Conservation (phyloP, 2,888 invertebrate genomes). For the Temnothorax ravouxi region DNA sequence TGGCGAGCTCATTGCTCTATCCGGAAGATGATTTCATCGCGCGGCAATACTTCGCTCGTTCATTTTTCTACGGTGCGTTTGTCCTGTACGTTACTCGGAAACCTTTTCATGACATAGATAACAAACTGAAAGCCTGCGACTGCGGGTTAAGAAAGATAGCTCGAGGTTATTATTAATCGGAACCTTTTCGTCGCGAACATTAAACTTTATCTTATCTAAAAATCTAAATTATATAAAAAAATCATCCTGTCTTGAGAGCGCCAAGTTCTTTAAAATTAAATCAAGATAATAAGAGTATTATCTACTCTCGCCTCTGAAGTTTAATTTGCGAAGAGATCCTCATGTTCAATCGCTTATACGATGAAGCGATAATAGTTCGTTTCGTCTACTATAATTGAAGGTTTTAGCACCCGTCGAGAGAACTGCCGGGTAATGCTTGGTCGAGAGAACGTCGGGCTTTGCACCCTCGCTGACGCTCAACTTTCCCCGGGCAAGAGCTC, state of each 20-base stretch:
- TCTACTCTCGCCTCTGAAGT: not conserved
- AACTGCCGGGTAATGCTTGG: conserved; percentile 6
- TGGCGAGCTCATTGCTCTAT: not conserved
- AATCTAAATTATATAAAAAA: not conserved
- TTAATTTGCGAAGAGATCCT: conserved; percentile 21
- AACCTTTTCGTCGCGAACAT: not conserved
- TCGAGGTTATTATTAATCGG: not conserved
- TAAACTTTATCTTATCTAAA: not conserved
- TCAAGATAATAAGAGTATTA: not conserved
- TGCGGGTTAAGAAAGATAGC: not conserved
- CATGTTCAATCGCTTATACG: conserved; percentile 8
- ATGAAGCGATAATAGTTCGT: conserved; percentile 14
- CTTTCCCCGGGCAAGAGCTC: conserved; percentile 37
- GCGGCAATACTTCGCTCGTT: not conserved
- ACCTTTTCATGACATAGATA: not conserved
- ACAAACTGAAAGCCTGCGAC: not conserved
- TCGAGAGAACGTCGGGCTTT: conserved; percentile 26
- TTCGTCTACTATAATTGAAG: conserved; percentile 32
- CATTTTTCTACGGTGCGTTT: not conserved
- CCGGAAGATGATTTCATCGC: conserved; percentile 25
- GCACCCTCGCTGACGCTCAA: conserved; percentile 31
- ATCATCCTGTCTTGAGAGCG: not conserved
- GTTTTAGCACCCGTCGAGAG: conserved; percentile 18
- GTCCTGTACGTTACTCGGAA: not conserved
- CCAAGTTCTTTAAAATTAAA: not conserved